Evolutionary conservation across 1,140 invertebrate species (phyloP), one percentile per base, ranked within the genome.

Genomic region (Drosophila murphyi): DNA sequence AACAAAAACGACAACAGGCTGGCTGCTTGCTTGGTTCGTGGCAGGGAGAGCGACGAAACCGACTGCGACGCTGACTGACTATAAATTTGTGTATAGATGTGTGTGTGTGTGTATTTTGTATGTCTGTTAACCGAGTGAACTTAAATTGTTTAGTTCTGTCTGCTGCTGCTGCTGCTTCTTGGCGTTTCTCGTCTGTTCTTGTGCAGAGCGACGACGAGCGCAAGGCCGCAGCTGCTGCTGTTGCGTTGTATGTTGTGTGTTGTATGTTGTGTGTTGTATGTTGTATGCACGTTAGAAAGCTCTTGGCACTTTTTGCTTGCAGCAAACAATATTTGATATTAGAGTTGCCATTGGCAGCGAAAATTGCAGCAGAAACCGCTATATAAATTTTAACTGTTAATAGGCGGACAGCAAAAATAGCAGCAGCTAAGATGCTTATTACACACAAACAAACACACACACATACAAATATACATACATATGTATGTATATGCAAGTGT

Each of bases 121-220:
- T 69, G 60, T 77, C 74, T 80, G 80, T 80, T 88, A 87, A 87
- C 82, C 80, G 83, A 88, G 76, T 88, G 77, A 88, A 88, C 80
- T 89, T 88, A 87, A 87, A 82, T 83, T 83, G 71, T 87, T 80
- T 77, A 79, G 82, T 71, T 72, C 69, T 62, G 74, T 57, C 64
- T 54, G 29, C 50, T 47, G 63, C 57, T 64, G 55, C 48, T 62
- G 64, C 55, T 52, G 68, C 64, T 85, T 86, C 82, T 76, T 64
- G 68, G 56, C 63, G 61, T 69, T 79, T 87, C 72, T 81, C 69
- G 55, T 47, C 59, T 76, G 69, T 87, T 87, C 83, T 88, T 78
- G 71, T 86, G 51, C 67, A 51, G 72, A 37, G 74, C 29, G 56
- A 20, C 20, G 20, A 20, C 20, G 64, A 69, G 59, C 70, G 80